Conservation (phyloP, 2,113 vertebrate genomes). For the Chionodraco myersi region DNA sequence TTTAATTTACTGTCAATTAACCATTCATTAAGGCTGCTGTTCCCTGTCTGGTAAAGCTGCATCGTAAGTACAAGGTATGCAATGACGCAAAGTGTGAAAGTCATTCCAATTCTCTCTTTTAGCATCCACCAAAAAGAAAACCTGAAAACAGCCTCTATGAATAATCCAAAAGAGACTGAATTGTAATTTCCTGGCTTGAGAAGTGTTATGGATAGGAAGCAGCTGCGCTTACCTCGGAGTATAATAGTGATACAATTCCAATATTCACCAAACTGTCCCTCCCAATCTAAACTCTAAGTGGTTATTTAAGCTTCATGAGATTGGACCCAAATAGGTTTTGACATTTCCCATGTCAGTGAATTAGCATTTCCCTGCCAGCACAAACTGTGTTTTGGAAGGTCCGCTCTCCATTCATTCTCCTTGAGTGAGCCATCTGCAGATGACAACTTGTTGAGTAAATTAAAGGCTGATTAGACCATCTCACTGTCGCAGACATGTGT, state of each 20-base stretch:
- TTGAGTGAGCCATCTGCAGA: slow-evolving; percentile 43
- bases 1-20: too few species aligned
- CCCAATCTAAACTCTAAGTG: slow-evolving; percentile 34
- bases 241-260: slow-evolving; percentile 59
- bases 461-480: slow-evolving; percentile 34
- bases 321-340: slow-evolving; percentile 60
- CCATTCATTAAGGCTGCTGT: too few species aligned
- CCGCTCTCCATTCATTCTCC: slow-evolving; percentile 22
- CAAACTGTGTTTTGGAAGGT: slow-evolving; percentile 24
- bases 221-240: slow-evolving; percentile 32
- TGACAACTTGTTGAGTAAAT: slow-evolving; percentile 48
- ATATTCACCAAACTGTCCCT: slow-evolving; percentile 41
- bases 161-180: slow-evolving; percentile 35
- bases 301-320: slow-evolving; percentile 53
- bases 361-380: slow-evolving; percentile 34
- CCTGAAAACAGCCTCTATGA: slow-evolving; percentile 20
- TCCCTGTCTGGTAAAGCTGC: too few species aligned
- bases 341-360: slow-evolving; percentile 41
- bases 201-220: slow-evolving; percentile 28
- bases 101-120: neutral
- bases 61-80: too few species aligned
- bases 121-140: neutral
- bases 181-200: slow-evolving; percentile 19
- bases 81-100: neutral
- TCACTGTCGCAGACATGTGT: slow-evolving; percentile 1